These are phyloP conservation scores for Ornithoptera alexandrae DNA, from an alignment of 2,888 invertebrate species.

Conservation along the genomic window DNA sequence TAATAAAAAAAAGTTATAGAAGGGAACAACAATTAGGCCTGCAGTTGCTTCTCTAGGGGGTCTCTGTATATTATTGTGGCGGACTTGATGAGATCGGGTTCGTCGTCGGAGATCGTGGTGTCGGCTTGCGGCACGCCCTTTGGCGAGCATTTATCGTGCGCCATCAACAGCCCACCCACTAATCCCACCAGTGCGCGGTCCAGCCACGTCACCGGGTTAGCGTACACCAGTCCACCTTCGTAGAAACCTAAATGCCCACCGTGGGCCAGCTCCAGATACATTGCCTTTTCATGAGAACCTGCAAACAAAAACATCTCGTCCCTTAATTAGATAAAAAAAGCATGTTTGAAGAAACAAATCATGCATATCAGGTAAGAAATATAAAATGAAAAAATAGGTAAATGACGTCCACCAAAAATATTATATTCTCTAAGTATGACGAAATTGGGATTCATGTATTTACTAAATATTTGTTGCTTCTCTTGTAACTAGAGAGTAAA, in stretches of 20 bases:
- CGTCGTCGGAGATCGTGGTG: slow-evolving; percentile 46
- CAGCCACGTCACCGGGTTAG: slow-evolving; percentile 95
- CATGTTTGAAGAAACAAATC: not conserved
- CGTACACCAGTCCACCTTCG: slow-evolving; percentile 92
- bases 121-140: slow-evolving; percentile 39
- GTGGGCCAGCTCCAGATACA: slow-evolving; percentile 91
- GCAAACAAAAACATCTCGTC: slow-evolving; percentile 32
- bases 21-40: slow-evolving; percentile 19
- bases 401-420: too few relatives aligned
- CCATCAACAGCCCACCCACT: slow-evolving; percentile 85
- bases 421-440: too few relatives aligned
- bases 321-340: too few relatives aligned
- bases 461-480: too few relatives aligned
- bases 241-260: slow-evolving; percentile 98
- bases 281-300: slow-evolving; percentile 84
- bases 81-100: slow-evolving; percentile 68
- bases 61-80: slow-evolving; percentile 68
- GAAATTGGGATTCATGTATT: too few relatives aligned
- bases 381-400: too few relatives aligned
- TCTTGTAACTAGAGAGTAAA: too few relatives aligned
- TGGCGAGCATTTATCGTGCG: slow-evolving; percentile 72
- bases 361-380: not conserved
- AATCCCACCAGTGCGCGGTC: slow-evolving; percentile 92
- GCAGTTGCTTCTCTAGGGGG: slow-evolving; percentile 56
- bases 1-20: not conserved